Percentiles rank a stretch among this genome's conserved stretches.
phyloP scores from a whole-genome alignment of 2,888 invertebrate genomes.

The Spicauda simplicius region DNA sequence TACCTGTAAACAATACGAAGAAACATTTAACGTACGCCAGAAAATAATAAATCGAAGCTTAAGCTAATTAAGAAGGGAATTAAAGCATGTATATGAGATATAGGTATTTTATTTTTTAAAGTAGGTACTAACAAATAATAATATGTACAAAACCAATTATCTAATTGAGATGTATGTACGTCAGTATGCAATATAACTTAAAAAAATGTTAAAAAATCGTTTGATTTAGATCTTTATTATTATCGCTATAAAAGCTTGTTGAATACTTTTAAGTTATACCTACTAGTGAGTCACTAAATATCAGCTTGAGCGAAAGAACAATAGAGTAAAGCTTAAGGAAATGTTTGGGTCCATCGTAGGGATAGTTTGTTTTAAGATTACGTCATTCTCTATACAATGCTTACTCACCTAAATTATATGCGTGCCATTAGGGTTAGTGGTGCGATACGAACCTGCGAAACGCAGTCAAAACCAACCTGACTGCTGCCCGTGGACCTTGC shows the following conservation, averaged over 20 bases:
- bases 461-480: slow-evolving; percentile 87
- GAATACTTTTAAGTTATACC: neutral
- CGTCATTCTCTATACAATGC: slow-evolving; percentile 23
- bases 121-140: too few relatives aligned
- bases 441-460: slow-evolving; percentile 81
- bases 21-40: neutral
- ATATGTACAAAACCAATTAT: too few relatives aligned
- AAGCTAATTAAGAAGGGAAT: neutral
- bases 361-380: slow-evolving; percentile 2
- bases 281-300: neutral
- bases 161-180: too few relatives aligned
- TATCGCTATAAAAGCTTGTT: too few relatives aligned
- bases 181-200: too few relatives aligned
- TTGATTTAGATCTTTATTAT: too few relatives aligned
- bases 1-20: slow-evolving; percentile 76
- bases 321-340: neutral
- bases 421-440: slow-evolving; percentile 62
- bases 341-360: slow-evolving; percentile 7
- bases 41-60: neutral
- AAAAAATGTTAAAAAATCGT: too few relatives aligned
- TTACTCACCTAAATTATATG: slow-evolving; percentile 37
- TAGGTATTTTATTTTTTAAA: too few relatives aligned
- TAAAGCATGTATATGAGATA: neutral
- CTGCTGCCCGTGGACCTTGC: slow-evolving; percentile 88
- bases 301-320: neutral